Evolutionary conservation across 2,797 vertebrate genomes (phyloP).

Genomic region (Peromyscus nudipes): DNA sequence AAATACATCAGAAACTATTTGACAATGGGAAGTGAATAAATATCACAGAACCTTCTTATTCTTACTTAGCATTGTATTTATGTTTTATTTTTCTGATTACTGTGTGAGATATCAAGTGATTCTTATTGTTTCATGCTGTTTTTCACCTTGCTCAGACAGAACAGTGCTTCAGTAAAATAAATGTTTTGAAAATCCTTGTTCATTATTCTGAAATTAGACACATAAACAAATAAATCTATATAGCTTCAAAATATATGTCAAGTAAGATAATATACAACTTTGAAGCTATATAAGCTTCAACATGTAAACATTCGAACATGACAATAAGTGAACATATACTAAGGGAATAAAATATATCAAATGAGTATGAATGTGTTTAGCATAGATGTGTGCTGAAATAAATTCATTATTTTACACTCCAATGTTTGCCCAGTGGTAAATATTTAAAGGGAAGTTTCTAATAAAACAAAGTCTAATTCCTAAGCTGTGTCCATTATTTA

Average conservation of each 20-base stretch:
- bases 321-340: neutral
- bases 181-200: neutral
- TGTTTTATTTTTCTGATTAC: neutral
- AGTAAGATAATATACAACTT: neutral
- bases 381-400: neutral
- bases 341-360: neutral
- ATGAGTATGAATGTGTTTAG: neutral
- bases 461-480: neutral
- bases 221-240: neutral
- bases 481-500: neutral
- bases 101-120: neutral
- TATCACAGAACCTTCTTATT: neutral
- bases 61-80: neutral
- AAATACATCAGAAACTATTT: neutral
- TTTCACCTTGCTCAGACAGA: neutral
- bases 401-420: neutral
- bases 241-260: neutral
- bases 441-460: neutral
- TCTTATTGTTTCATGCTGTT: neutral
- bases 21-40: neutral
- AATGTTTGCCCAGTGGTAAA: neutral
- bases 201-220: neutral
- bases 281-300: neutral
- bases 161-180: neutral
- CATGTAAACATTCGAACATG: neutral